Evolutionary conservation across 2,113 vertebrate species (phyloP), one percentile per base, ranked within the genome.

Genomic region (Odontesthes bonariensis): DNA sequence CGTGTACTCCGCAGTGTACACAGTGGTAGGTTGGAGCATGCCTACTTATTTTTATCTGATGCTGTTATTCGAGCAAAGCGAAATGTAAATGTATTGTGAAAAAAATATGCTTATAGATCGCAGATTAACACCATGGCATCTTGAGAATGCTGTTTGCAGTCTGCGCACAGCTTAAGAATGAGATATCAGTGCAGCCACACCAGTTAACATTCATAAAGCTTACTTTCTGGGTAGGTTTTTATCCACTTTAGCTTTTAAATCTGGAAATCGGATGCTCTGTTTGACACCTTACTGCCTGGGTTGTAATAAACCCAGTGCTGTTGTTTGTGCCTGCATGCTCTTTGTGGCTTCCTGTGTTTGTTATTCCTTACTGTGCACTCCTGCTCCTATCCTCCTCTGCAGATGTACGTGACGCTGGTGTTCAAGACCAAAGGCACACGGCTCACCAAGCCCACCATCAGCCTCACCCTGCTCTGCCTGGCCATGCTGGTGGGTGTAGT

Each of bases 391-490:
- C 12, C 32, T 47, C 65, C 38, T 69, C 58, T 33, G 38, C 91
- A 98, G 96, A 97, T 98, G 96, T 98, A 98, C 46, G 95, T 98
- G 86, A 98, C 96, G 0, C 89, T 96, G 40, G 94, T 96, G 62
- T 95, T 97, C 83, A 94, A 89, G 60, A 94, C 96, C 85, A 96
- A 96, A 91, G 96, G 96, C 60, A 97, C 96, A 3, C 93, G 96
- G 52, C 90, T 98, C 72, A 96, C 96, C 81, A 97, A 97, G 86
- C 96, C 96, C 19, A 95, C 95, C 3, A 88, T 97, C 77, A 96
- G 96, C 86, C 92, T 98, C 79, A 93, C 94, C 1, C 90, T 97
- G 64, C 91, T 96, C 63, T 96, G 95, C 53, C 94, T 97, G 1
- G 95, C 96, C 57, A 91, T 96, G 84, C 92, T 98, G 47, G 95